A percentile compares a stretch with the other conserved stretches of the same genome.
Conservation (phyloP, 1,140 invertebrate genomes). For the Hesperophylax magnus region DNA sequence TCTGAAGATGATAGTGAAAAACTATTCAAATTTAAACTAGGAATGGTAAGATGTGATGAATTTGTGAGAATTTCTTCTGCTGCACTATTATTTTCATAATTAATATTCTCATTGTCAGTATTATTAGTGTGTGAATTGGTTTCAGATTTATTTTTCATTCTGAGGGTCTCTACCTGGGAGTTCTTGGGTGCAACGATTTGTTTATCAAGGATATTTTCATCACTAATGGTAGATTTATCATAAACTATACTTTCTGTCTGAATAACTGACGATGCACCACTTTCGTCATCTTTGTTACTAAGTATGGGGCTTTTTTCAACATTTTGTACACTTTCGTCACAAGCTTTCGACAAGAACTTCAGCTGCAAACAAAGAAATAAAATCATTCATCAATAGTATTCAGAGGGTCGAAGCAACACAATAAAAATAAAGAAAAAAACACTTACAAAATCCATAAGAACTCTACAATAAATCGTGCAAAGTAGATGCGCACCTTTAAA, state of each 20-base stretch:
- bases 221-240: background rate
- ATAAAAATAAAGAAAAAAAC: background rate
- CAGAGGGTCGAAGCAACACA: background rate
- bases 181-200: background rate
- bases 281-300: conserved; percentile 11
- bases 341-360: background rate
- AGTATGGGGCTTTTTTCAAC: background rate
- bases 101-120: background rate
- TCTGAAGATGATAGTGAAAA: conserved; percentile 47
- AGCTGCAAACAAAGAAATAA: conserved; percentile 2
- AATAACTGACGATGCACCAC: background rate
- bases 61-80: conserved; percentile 20
- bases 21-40: conserved; percentile 55
- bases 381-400: background rate
- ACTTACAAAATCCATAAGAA: conserved; percentile 24
- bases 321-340: background rate
- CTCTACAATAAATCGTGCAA: background rate
- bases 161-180: background rate
- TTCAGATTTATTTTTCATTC: background rate
- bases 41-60: conserved; percentile 47
- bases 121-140: background rate
- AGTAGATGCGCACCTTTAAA: conserved; percentile 33
- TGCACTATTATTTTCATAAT: background rate
- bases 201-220: background rate
- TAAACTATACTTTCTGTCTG: conserved; percentile 17